Conservation (phyloP, 2,113 vertebrate genomes). For the Paratilapia polleni region DNA sequence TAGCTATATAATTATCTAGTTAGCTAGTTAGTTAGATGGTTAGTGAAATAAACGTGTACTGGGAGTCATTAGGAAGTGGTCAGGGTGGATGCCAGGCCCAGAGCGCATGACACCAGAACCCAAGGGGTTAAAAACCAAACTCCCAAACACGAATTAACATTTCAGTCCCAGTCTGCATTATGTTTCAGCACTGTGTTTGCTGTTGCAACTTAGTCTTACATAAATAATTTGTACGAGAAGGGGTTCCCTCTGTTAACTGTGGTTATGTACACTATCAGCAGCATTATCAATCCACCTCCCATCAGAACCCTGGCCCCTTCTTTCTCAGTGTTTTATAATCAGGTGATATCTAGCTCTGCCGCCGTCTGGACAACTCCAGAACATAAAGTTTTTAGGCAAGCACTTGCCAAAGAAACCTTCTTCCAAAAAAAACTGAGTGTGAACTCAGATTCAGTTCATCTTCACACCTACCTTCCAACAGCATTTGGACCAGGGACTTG, state of each 20-base stretch:
- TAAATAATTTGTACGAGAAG: background rate
- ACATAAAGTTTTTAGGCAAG: background rate
- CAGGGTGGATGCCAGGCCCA: background rate
- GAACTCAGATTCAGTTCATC: conserved; percentile 26
- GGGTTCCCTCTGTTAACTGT: background rate
- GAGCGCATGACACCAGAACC: background rate
- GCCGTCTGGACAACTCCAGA: background rate
- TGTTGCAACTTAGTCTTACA: rapidly evolving
- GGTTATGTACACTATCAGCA: too few species aligned
- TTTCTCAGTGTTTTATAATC: background rate
- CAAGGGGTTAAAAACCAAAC: background rate
- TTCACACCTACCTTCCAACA: conserved; percentile 3
- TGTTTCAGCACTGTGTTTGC: too few species aligned
- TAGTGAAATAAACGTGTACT: background rate
- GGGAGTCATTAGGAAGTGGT: background rate
- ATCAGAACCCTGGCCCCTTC: background rate
- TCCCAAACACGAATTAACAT: background rate
- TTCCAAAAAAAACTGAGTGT: conserved; percentile 9
- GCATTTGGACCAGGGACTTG: conserved; percentile 18
- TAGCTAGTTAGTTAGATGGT: background rate
- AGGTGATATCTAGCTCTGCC: background rate
- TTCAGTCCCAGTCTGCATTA: background rate
- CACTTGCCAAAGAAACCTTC: background rate
- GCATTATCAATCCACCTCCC: too few species aligned
- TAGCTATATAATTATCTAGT: background rate